Conservation (phyloP, 2,797 vertebrate genomes). For the Coluber constrictor region DNA sequence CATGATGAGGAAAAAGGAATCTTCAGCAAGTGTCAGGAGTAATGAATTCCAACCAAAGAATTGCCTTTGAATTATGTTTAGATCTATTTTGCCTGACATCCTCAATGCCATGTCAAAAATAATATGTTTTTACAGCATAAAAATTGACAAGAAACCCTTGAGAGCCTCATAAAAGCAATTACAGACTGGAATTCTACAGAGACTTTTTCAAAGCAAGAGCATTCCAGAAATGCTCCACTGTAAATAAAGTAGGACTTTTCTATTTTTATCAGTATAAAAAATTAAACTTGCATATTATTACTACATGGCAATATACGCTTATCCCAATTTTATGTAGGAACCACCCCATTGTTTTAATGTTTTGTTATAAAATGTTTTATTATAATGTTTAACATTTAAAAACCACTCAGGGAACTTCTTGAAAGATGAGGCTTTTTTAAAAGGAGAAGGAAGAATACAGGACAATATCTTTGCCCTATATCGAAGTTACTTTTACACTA, state of each 20-base stretch:
- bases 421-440: background rate
- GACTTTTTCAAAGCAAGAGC: background rate
- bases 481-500: background rate
- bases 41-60: background rate
- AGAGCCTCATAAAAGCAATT: conserved; percentile 7
- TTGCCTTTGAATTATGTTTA: background rate
- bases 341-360: background rate
- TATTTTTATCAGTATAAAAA: background rate
- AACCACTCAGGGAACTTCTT: background rate
- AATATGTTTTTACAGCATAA: conserved; percentile 3
- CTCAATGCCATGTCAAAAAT: background rate
- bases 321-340: background rate
- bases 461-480: background rate
- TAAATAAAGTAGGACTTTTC: background rate
- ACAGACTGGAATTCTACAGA: conserved; percentile 11
- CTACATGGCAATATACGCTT: background rate
- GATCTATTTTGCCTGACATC: background rate
- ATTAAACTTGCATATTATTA: background rate
- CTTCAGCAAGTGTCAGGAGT: background rate
- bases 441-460: background rate
- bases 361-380: background rate
- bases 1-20: background rate
- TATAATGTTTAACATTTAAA: background rate
- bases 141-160: background rate
- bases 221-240: background rate